These are phyloP conservation scores for Muntiacus muntjak DNA, from an alignment of 2,113 vertebrate species.

Conservation along the genomic window DNA sequence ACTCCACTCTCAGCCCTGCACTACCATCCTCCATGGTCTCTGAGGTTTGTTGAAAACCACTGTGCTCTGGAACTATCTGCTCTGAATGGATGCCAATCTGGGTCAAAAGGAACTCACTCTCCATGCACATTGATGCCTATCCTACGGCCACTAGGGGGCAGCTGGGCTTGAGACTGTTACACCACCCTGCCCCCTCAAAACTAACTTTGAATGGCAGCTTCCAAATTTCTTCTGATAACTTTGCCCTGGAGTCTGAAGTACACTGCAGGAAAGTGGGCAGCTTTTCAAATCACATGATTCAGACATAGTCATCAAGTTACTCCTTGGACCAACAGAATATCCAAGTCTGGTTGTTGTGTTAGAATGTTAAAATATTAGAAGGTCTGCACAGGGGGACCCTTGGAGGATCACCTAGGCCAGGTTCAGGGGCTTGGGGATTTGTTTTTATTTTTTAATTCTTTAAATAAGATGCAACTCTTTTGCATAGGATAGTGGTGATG, in stretches of 20 bases:
- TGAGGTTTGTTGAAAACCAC: not conserved
- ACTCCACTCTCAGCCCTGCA: not conserved
- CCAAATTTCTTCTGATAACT: slow-evolving; percentile 3
- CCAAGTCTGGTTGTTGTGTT: not conserved
- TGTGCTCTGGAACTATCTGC: not conserved
- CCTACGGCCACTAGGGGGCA: slow-evolving; percentile 47
- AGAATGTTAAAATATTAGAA: slow-evolving; percentile 12
- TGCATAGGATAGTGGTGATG: not conserved
- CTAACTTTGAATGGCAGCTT: not conserved
- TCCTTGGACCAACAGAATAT: not conserved
- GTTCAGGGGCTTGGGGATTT: not conserved
- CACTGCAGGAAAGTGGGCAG: not conserved
- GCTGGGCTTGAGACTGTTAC: slow-evolving; percentile 26
- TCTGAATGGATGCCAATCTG: not conserved
- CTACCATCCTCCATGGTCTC: not conserved
- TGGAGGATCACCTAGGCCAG: not conserved
- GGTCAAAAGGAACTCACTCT: not conserved
- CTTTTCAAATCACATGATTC: slow-evolving; percentile 33
- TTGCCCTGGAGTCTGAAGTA: slow-evolving; percentile 8
- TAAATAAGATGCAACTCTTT: slow-evolving; percentile 16
- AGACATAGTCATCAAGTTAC: not conserved
- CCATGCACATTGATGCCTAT: not conserved
- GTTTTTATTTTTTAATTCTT: not conserved
- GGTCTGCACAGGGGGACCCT: not conserved
- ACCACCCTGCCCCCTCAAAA: not conserved